Base-by-base conservation (phyloP, 2,113 vertebrate genomes). In the Lontra canadensis region DNA sequence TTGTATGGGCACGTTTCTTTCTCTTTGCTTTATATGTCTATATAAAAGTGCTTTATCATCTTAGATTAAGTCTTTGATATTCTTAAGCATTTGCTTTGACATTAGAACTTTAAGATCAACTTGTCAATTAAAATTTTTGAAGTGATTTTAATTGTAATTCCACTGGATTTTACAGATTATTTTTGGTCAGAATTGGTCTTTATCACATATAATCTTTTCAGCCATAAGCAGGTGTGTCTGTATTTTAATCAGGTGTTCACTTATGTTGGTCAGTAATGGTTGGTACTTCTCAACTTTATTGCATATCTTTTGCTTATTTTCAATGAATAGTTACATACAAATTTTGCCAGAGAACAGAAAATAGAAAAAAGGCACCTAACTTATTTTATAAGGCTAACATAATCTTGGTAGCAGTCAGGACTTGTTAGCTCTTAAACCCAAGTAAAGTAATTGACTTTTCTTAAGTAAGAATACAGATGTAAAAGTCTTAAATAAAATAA, bases 181-280 rank as follows among this genome's bases (percentile, higher is more conserved):
- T 34, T 85, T 4, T 59, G n/a, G 47, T 59, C 67, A 79, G 29
- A 84, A 88, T 91, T 63, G 42, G 36, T 71, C 26, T 83, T 94
- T 31, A 49, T 88, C 20, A 55, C 57, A 8, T 36, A 21, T 78
- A 52, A 4, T 82, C 65, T 76, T 97, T 26, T 42, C 23, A 69
- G 55, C 20, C n/a, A 63, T 79, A 88, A 93, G 42, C 14, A 83
- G 61, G 29, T 95, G 14, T 78, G 12, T 55, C 52, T 94, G 9
- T 91, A 78, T 96, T 96, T 94, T 95, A 94, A 91, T 63, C 55
- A 55, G 14, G 26, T 92, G 65, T 73, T 80, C 59, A 88, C 63
- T 83, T 96, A 87, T 82, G 49, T 87, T 49, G 36, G 52, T 94
- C 57, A 71, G 13, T 29, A 93, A 49, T 44, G 47, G 18, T 57